Base-by-base conservation (phyloP, 2,888 invertebrate genomes). In the Campoplex nolae region DNA sequence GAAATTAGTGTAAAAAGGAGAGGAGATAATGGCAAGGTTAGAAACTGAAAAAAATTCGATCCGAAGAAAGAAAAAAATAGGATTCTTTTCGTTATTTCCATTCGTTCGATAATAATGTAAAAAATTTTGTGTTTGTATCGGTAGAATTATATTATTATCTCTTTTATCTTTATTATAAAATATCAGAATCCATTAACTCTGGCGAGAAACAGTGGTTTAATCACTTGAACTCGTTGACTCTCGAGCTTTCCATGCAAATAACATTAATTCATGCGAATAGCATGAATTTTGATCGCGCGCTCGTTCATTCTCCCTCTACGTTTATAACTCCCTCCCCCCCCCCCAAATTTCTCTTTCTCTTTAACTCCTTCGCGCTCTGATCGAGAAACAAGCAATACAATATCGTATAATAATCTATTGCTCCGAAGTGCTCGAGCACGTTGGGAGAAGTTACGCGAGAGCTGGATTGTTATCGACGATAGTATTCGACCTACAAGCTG, bases 251-350 rank as follows among this genome's bases (percentile, higher is more conserved):
- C 48, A 65, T 18, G 71, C 68, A 42, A 45, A 68, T 74, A 77
- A 74, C 62, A 84, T 82, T 45, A 67, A 73, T 79, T 76, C 35
- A 70, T 76, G 73, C 56, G 62, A 32, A 48, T 45, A 83, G 32
- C 38, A 58, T 48, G 67, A 76, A 83, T 76, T 68, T n/a, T 58
- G 28, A 74, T 54, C 54, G 56, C 13, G 11, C 54, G 54, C 8
- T 73, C 35, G 9, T n/a, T 54, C 7, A 13, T 16, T 28, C 71
- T 32, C 32, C 38, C 38, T 38, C 38, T 38, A 6, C 0, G 6
- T 38, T 23, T 0, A 23, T 23, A 23, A 23, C 23, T 23, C 23
- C 23, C 23, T 0, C 23, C 38, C 4, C 38, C 38, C 38, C 38
- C 38, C 6, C 38, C 4, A 38, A 38, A 38, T 9, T 11, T n/a